Conservation (phyloP, 2,888 invertebrate genomes). For the Clepsis dumicolana region DNA sequence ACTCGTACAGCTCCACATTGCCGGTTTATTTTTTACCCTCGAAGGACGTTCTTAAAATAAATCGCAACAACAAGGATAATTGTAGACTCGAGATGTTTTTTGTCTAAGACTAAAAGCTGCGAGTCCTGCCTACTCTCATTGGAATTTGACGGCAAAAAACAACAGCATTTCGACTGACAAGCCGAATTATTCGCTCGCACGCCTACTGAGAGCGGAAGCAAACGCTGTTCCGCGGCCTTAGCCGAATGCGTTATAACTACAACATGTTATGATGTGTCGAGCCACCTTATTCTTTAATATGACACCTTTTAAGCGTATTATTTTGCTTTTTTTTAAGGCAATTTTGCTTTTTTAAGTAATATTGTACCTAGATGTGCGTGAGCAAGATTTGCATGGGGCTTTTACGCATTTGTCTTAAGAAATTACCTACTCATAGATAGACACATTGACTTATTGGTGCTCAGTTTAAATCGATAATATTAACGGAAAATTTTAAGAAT, state of each 20-base stretch:
- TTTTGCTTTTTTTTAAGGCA: too few relatives aligned
- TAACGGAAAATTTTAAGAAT: not conserved
- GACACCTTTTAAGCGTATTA: not conserved
- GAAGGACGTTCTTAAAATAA: conserved; percentile 1
- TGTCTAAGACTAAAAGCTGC: conserved; percentile 3
- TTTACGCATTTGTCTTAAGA: too few relatives aligned
- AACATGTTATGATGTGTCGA: not conserved
- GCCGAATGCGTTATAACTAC: conserved; percentile 4
- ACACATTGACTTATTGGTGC: too few relatives aligned
- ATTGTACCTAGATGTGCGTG: too few relatives aligned
- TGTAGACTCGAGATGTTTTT: conserved; percentile 8
- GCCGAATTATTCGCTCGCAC: conserved; percentile 36
- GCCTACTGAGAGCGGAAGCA: conserved; percentile 41
- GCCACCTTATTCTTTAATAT: not conserved
- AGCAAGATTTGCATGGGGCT: too few relatives aligned
- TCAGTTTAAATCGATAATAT: too few relatives aligned
- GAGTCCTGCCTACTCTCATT: conserved; percentile 9
- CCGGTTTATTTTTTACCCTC: not conserved
- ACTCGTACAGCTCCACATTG: not conserved
- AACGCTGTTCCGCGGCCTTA: conserved; percentile 15
- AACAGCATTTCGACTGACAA: conserved; percentile 16
- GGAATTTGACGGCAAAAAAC: conserved; percentile 35
- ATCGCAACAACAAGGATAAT: conserved; percentile 25
- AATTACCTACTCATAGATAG: too few relatives aligned
- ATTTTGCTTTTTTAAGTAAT: too few relatives aligned